Base-by-base conservation (phyloP, 2,113 vertebrate species). In the Amazona vittata region DNA sequence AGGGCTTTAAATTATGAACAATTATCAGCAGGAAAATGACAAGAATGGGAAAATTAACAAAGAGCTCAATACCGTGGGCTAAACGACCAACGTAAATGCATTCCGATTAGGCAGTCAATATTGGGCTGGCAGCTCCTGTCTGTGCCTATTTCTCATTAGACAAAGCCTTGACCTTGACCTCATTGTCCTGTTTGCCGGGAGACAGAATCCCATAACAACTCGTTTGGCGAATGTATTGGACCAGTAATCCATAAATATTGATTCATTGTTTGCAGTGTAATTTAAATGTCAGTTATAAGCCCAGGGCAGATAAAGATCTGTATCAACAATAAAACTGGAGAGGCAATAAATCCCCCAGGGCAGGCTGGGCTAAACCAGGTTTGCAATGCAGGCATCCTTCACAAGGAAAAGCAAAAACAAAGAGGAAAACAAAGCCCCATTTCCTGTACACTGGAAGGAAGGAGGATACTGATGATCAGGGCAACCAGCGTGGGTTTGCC, bases 251-350 rank as follows among this genome's bases (percentile, higher is more conserved):
- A 99, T 99, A 98, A 98, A 98, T 99, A 99, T 99, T 97, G 99
- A 99, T 99, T 98, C 98, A 96, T 98, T 99, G 99, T 99, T 99
- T 98, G 98, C 99, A 96, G 98, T 98, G 98, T 99, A 98, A 99
- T 99, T 99, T 99, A 99, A 99, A 99, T 99, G 99, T 99, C 99
- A 99, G 98, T 99, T 99, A 98, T 98, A 97, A 99, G 98, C 97
- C 98, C 96, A 37, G 67, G 96, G 98, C 98, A 97, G 98, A 98
- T 98, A 98, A 98, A 99, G 98, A 98, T 99, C 98, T 97, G 97
- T 90, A 97, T 96, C 96, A 95, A 97, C 98, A 98, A 98, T 98
- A 97, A 98, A 98, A 98, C 96, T 68, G 95, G 95, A 97, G 97
- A 96, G 97, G 96, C 96, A 93, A 78, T 93, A 92, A 94, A 96